Base-by-base conservation (phyloP, 2,888 invertebrate species). In the Sarcophaga rosellei region DNA sequence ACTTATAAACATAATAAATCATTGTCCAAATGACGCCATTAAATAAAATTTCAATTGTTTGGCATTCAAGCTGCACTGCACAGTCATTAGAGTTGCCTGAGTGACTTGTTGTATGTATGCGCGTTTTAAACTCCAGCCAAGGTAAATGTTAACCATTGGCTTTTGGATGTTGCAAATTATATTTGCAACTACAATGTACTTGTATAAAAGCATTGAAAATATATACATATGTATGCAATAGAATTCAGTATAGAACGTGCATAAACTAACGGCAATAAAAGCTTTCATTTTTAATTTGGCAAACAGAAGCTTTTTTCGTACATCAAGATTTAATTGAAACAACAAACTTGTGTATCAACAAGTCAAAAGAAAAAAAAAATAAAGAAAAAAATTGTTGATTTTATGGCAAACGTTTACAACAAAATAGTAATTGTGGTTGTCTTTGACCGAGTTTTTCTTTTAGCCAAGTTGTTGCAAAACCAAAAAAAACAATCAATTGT, bases 391-490 rank as follows among this genome's bases (percentile, higher is more conserved):
- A 25, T 68, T 53, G 63, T 53, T 57, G 20, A 5, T 65, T 62
- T n/a, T 25, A 47, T 63, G 25, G 4, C 17, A 76, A 25, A 65
- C 45, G 21, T 23, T 61, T n/a, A 6, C 4, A 47, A 47, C 15
- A 11, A 47, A 15, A 47, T 47, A 63, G 63, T 35, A 11, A 15
- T 80, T 76, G 83, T 81, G 80, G 86, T 83, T 86, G 86, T 68
- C 86, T 83, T 86, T 86, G 86, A 86, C 86, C 86, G 83, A 83
- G 83, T 74, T 86, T 86, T 85, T 76, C 76, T 61, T 53, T 73
- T 62, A 76, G 53, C 61, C 72, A 72, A 81, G 65, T 76, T 77
- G n/a, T 72, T 77, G 35, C 15, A 12, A 53, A 12, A 53, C 17
- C 2, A 35, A 35, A 35, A 35, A 25, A 25, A 25, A 25, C 5